phyloP scores from a whole-genome alignment of 2,888 invertebrate species.

The Aporophyla nigra region DNA sequence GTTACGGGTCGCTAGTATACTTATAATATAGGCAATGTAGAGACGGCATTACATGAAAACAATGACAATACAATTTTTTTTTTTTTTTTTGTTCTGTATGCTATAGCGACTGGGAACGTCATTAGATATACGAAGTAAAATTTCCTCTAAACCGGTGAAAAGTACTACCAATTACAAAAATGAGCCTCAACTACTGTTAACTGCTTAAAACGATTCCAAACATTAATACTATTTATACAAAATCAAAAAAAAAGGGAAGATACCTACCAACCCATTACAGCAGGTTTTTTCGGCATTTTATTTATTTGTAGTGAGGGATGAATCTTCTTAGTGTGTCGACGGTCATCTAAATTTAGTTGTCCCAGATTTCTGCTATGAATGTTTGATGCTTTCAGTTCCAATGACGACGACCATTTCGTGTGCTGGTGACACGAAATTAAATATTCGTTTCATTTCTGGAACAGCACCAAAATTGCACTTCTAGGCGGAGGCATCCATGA shows the following conservation, averaged over 20 bases:
- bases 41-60: background rate
- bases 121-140: background rate
- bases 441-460: background rate
- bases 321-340: background rate
- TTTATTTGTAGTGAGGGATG: too few species aligned
- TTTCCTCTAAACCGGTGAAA: background rate
- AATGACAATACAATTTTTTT: background rate
- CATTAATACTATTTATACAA: too few species aligned
- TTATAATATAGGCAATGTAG: background rate
- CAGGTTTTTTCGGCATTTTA: too few species aligned
- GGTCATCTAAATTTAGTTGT: background rate
- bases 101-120: too few species aligned
- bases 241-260: too few species aligned
- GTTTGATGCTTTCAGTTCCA: background rate
- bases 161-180: background rate
- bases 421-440: background rate
- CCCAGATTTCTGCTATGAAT: background rate
- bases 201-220: too few species aligned
- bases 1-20: background rate
- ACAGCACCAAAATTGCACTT: background rate
- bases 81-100: too few species aligned
- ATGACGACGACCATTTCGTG: too few species aligned
- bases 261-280: too few species aligned
- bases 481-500: too few species aligned
- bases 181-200: too few species aligned